Percentiles rank a stretch among this genome's conserved stretches.
Evolutionary conservation across 53 echinoderm and acorn worm genomes (phyloP).

Genomic region (Antedon mediterranea): DNA sequence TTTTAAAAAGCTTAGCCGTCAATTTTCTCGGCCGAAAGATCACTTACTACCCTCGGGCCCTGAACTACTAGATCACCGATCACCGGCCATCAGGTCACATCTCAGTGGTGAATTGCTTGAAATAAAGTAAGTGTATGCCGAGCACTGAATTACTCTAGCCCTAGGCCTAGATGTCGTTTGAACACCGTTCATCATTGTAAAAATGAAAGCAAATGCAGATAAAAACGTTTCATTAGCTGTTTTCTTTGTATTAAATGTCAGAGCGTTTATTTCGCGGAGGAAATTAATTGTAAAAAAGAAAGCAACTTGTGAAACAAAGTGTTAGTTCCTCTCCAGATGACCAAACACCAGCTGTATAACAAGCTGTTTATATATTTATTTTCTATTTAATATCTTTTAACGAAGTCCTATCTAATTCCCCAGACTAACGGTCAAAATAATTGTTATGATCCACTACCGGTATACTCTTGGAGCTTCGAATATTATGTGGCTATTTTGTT

Average conservation of each 20-base stretch:
- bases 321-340: too few relatives aligned
- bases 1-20: background rate
- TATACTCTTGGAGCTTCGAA: too few relatives aligned
- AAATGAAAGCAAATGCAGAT: background rate
- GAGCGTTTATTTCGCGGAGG: background rate
- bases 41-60: background rate
- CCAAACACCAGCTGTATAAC: too few relatives aligned
- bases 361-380: too few relatives aligned
- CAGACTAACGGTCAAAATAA: too few relatives aligned
- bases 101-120: background rate
- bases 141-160: background rate
- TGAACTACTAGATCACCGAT: background rate
- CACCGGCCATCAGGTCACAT: background rate
- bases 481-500: too few relatives aligned
- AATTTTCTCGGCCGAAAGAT: background rate
- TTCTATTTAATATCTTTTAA: too few relatives aligned
- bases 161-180: background rate
- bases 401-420: too few relatives aligned
- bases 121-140: background rate
- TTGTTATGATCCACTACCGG: too few relatives aligned
- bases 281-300: background rate
- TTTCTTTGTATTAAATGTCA: conserved; percentile 1
- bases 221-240: background rate
- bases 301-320: background rate
- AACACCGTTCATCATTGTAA: background rate